Conservation (phyloP, 2,888 invertebrate species). For the Chirona hameri region DNA sequence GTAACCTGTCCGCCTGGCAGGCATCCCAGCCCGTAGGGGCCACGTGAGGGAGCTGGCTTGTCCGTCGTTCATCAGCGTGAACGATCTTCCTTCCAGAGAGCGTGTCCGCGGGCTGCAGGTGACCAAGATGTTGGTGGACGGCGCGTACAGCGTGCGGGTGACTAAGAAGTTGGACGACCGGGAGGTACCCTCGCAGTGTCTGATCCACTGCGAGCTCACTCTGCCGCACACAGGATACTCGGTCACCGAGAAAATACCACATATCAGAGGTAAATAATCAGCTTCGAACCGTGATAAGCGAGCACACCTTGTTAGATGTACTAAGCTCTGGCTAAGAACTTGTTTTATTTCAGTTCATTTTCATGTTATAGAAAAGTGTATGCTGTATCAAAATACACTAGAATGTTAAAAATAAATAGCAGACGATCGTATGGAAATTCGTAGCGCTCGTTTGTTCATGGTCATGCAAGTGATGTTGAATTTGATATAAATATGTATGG, state of each 20-base stretch:
- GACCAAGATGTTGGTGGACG: conserved; percentile 2
- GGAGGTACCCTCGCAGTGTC: background rate
- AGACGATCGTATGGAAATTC: too few relatives aligned
- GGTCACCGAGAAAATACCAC: background rate
- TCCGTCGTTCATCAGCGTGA: background rate
- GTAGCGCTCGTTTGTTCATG: too few relatives aligned
- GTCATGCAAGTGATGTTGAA: too few relatives aligned
- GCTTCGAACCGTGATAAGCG: too few relatives aligned
- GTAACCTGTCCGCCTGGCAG: too few relatives aligned
- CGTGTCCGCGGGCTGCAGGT: background rate
- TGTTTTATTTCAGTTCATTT: too few relatives aligned
- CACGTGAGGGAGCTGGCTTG: background rate
- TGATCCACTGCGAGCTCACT: background rate
- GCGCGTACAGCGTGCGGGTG: background rate
- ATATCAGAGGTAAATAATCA: background rate
- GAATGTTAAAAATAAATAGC: too few relatives aligned
- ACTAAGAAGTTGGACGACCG: conserved; percentile 1
- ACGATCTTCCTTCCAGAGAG: background rate
- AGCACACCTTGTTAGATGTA: too few relatives aligned
- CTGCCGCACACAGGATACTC: conserved; percentile 12
- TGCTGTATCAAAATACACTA: too few relatives aligned
- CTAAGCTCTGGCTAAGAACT: too few relatives aligned
- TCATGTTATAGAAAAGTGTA: too few relatives aligned
- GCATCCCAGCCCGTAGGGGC: background rate
- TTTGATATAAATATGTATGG: too few relatives aligned